Evolutionary conservation across 2,113 vertebrate genomes (phyloP).

Genomic region (Hiodon tergisus): DNA sequence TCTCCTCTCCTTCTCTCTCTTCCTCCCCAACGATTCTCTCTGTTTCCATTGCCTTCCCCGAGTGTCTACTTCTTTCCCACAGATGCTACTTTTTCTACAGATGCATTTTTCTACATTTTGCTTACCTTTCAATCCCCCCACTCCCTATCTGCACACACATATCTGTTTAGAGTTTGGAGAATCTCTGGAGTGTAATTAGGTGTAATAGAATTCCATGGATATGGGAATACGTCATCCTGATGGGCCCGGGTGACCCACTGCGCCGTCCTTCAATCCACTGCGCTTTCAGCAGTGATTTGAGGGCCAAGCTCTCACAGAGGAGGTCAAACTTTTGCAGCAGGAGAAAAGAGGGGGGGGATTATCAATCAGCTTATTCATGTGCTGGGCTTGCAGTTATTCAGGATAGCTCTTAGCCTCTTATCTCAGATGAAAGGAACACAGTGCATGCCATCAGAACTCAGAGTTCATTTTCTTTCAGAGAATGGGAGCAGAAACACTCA

Average conservation of each 20-base stretch:
- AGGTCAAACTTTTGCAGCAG: not conserved
- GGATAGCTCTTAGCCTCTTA: not conserved
- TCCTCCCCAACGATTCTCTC: not conserved
- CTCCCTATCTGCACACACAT: too few species aligned
- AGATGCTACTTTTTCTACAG: not conserved
- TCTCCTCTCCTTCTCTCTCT: not conserved
- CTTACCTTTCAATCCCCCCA: too few species aligned
- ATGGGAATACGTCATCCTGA: too few species aligned
- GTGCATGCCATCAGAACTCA: not conserved
- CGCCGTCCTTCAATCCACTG: too few species aligned
- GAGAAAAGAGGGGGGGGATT: not conserved
- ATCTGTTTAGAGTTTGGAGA: too few species aligned
- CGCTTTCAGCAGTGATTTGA: not conserved
- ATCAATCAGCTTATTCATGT: not conserved
- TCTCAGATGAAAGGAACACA: not conserved
- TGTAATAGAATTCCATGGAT: too few species aligned
- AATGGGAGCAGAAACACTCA: constrained; percentile 3
- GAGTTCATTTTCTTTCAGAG: constrained; percentile 1
- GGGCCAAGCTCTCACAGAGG: not conserved
- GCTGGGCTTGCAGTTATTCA: not conserved
- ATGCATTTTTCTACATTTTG: too few species aligned
- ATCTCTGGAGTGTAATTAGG: too few species aligned
- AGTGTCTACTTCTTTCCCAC: constrained; percentile 33
- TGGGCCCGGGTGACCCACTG: too few species aligned
- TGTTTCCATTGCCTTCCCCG: constrained; percentile 18